Base-by-base conservation (phyloP, 2,888 invertebrate species). In the Apotomis capreana region DNA sequence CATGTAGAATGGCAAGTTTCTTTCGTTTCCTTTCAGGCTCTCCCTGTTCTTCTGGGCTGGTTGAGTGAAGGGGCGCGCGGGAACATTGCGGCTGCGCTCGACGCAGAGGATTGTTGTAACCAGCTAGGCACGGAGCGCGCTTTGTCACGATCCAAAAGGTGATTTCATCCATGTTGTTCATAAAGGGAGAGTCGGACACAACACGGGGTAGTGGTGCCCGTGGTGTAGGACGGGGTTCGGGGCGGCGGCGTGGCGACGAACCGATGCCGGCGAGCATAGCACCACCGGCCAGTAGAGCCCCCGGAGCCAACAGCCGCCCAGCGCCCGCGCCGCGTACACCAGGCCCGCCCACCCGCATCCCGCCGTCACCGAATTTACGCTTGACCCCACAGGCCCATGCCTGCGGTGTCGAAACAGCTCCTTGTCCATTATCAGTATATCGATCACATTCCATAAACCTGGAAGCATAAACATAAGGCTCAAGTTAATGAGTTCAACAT, bases 91-190 rank as follows among this genome's bases (percentile, higher is more conserved):
- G 84, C 77, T 83, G 81, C 72, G 84, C 86, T 74, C 76, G 79
- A 73, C 84, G 85, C 52, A 84, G 78, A 52, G 83, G 77, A 78
- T 86, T 88, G 61, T 92, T 90, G 84, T 89, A 90, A 78, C 87
- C 87, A 78, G 88, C 87, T 54, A 93, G 89, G 84, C 93, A 93
- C 0, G 94, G 93, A 12, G 93, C 90, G 79, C 90, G 83, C 75
- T 90, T 90, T 1, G 93, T 92, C 76, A 86, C 84, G 46, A 94
- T 85, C 93, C 93, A 94, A 77, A 87, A 92, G 1, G 88, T 81
- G 82, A 94, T 93, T 80, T 93, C 93, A 75, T 93, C 92, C 90
- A 92, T 92, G 75, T 84, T 87, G 85, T 78, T 91, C 87, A 91
- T 90, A 90, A 90, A 89, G 89, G 89, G 89, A 88, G 60, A 9